Conservation (phyloP, 2,113 vertebrate species). For the Mohoua ochrocephala region DNA sequence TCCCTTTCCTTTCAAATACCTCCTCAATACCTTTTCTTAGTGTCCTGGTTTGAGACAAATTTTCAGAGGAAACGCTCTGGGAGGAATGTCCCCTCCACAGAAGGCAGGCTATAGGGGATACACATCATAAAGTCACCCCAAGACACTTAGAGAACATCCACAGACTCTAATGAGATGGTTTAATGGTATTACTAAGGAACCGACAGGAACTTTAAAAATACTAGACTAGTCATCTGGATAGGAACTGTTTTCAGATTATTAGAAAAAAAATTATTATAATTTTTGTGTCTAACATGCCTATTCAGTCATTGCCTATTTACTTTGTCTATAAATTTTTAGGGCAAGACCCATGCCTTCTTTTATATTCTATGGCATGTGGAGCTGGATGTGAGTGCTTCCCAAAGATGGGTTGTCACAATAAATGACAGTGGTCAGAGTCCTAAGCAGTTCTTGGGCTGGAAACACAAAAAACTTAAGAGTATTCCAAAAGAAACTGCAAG, state of each 20-base stretch:
- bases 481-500: background rate
- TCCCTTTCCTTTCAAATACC: background rate
- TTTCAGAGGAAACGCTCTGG: too few species aligned
- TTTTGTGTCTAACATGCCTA: fast-evolving
- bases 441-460: background rate
- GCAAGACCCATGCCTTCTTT: background rate
- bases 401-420: background rate
- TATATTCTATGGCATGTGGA: background rate
- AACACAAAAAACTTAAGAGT: background rate
- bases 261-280: background rate
- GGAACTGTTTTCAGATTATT: background rate
- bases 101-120: too few species aligned
- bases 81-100: too few species aligned
- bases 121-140: too few species aligned
- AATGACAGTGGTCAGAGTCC: background rate
- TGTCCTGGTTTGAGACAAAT: too few species aligned
- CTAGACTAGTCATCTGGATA: background rate
- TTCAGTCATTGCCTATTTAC: background rate
- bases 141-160: background rate
- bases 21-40: background rate
- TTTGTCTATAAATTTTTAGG: background rate
- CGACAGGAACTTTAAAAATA: background rate
- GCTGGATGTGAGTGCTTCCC: background rate
- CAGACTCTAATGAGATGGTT: background rate
- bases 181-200: background rate